phyloP scores from a whole-genome alignment of 1,140 invertebrate species.

The Drosophila chauvacae region DNA sequence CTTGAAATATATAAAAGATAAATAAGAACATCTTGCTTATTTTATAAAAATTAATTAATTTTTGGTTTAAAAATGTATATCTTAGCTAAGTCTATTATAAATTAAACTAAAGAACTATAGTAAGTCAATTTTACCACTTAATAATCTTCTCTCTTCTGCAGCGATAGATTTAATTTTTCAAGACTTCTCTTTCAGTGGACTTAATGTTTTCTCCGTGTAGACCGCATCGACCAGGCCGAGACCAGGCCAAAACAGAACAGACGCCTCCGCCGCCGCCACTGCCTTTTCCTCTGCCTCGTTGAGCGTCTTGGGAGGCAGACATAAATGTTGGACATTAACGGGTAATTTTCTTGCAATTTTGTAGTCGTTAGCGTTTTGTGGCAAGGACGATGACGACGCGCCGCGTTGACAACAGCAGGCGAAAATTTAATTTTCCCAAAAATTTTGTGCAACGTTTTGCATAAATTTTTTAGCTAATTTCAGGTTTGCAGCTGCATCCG shows the following conservation, averaged over 20 bases:
- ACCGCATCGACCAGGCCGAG: slow-evolving; percentile 38
- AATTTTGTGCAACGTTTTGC: slow-evolving; percentile 42
- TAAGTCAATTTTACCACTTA: too few relatives aligned
- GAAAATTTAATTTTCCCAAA: slow-evolving; percentile 61
- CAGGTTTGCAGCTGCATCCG: slow-evolving; percentile 11
- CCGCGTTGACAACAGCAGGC: slow-evolving; percentile 43
- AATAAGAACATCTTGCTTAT: neutral
- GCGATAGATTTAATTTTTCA: too few relatives aligned
- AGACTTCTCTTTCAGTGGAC: neutral
- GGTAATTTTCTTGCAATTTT: slow-evolving; percentile 84
- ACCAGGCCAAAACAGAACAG: slow-evolving; percentile 42
- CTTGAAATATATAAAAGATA: neutral
- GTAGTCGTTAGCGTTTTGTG: slow-evolving; percentile 84
- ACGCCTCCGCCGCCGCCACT: slow-evolving; percentile 19
- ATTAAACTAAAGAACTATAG: neutral
- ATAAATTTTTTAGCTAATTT: slow-evolving; percentile 70
- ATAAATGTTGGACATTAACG: slow-evolving; percentile 84
- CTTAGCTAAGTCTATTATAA: neutral
- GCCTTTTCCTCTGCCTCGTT: slow-evolving; percentile 22
- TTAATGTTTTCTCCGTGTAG: slow-evolving; percentile 21
- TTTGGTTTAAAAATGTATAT: neutral
- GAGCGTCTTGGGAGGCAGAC: slow-evolving; percentile 64
- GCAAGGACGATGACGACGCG: slow-evolving; percentile 64
- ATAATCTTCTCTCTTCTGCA: too few relatives aligned
- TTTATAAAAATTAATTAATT: neutral